Base-by-base conservation (phyloP, 2,113 vertebrate genomes). In the Leiothrix lutea region DNA sequence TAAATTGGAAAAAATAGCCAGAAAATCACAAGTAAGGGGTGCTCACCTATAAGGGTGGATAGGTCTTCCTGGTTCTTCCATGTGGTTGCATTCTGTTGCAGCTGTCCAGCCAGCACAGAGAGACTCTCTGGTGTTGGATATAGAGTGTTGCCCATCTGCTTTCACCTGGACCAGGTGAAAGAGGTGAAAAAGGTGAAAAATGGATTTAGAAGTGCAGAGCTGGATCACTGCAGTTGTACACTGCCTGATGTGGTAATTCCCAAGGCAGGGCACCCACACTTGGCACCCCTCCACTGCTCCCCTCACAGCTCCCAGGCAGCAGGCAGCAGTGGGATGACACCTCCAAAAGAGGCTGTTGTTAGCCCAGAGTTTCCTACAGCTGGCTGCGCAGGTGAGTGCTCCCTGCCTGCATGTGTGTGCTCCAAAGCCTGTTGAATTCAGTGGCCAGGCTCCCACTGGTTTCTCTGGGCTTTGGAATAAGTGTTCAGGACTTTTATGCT, bases 401-500 rank as follows among this genome's bases (percentile, higher is more conserved):
- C 45, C 28, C 60, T 84, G 42, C 58, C 72, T 53, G 33, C 48
- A 4, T 24, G 36, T 20, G 26, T 75, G 21, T 47, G 45, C 50
- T 81, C 38, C 80, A 80, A 81, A 87, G n/a, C 38, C 35, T 48
- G 11, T 17, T 75, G 45, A 75, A 86, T 26, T 87, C 29, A 42
- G 57, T 50, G 50, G 35, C 36, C 58, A 47, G 57, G 31, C 12
- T 84, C 44, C 23, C 45, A 53, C 24, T 53, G 40, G 9, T 80
- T 94, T 92, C 58, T 80, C 58, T 61, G n/a, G 54, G 33, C 28
- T 91, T 86, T 84, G 65, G 65, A 88, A 36, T 40, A 67, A 74
- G 0, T 8, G 22, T 48, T 81, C 57, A 45, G 25, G 20, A 51
- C 6, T 89, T 90, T 83, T 61, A n/a, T 47, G 20, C 44, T 79